Base-by-base conservation (phyloP, 2,888 invertebrate genomes). In the Morpho achilles region DNA sequence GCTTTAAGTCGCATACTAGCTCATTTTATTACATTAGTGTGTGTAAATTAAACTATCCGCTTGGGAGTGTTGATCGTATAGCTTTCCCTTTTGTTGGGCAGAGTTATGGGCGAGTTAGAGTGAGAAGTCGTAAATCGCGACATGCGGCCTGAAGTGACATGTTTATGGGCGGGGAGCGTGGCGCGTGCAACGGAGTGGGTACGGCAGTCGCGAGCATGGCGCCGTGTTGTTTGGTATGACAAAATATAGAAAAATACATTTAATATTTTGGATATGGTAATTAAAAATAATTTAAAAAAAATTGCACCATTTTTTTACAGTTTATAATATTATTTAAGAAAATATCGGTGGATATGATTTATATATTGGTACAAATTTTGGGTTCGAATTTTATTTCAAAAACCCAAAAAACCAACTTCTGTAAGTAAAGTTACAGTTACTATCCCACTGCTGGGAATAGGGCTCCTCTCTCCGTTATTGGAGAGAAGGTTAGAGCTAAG, bases 11-110 rank as follows among this genome's bases (percentile, higher is more conserved):
- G 85, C 87, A 87, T 84, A 88, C 87, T 84, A 87, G 82, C 86
- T 87, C 87, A 87, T 84, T 82, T 82, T 66, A 71, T 74, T 79
- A 73, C 77, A 73, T 75, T 72, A 84, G 89, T 89, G 90, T 90
- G 88, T 79, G 89, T 88, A 87, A 87, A 86, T 88, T 89, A 84
- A 89, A 88, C 86, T 87, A 88, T 88, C 83, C 89, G 84, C 89
- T 82, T 79, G 89, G 89, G 89, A 88, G 87, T 87, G 87, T 85
- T 88, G 87, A 87, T 78, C 76, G 83, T 88, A 90, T 89, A 89
- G 88, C 90, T 90, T 89, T 90, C 90, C 88, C 89, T 90, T 89
- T 91, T 90, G 87, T 90, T 87, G 76, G 80, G 70, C 82, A 83
- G 84, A 89, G 80, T 90, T 89, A 89, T 90, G 79, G 77, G 75